Percentiles rank a stretch among this genome's conserved stretches.
Conservation (phyloP, 2,888 invertebrate genomes). For the Mythimna albipuncta region DNA sequence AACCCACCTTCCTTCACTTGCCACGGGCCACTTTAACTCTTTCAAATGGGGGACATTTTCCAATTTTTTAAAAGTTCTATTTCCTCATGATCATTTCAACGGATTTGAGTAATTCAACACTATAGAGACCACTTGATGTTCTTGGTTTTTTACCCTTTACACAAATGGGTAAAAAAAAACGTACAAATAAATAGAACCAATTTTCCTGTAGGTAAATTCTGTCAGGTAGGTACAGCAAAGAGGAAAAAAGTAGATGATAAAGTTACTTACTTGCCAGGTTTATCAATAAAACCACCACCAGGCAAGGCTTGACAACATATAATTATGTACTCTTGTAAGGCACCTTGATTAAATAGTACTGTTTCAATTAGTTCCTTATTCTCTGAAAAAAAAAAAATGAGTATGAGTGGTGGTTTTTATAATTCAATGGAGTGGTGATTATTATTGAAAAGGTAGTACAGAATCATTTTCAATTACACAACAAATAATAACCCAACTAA, state of each 20-base stretch:
- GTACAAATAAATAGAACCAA: no score
- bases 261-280: conserved; percentile 97
- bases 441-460: neutral
- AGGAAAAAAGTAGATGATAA: neutral
- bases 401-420: neutral
- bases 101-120: no score
- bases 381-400: conserved; percentile 73
- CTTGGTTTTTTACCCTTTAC: no score
- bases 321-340: conserved; percentile 98
- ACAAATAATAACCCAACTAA: neutral
- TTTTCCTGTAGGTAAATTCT: no score
- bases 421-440: neutral
- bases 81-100: no score
- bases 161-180: no score
- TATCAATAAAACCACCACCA: conserved; percentile 98
- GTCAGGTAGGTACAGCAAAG: no score
- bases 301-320: conserved; percentile 96
- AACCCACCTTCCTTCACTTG: no score
- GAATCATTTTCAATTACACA: neutral
- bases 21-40: no score
- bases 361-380: conserved; percentile 87
- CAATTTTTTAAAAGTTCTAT: no score
- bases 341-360: conserved; percentile 95
- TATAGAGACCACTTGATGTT: no score
- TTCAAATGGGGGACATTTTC: no score